Conservation (phyloP, 2,797 vertebrate genomes). For the Nasua narica region DNA sequence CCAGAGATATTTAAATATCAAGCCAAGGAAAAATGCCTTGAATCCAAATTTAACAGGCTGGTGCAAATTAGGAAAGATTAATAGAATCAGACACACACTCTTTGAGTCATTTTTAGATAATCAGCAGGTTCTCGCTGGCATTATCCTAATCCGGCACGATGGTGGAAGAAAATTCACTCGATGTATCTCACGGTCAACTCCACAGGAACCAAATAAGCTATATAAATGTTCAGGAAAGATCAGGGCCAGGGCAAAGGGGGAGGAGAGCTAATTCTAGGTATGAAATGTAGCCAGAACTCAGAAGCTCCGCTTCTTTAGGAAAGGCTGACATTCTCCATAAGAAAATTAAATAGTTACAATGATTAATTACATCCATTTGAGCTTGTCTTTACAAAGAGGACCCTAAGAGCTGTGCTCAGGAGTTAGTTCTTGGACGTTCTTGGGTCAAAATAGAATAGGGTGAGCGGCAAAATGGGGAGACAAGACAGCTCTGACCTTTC, state of each 20-base stretch:
- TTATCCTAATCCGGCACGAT: slow-evolving; percentile 32
- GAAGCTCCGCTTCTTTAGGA: slow-evolving; percentile 38
- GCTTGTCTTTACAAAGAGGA: slow-evolving; percentile 14
- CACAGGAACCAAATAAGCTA: slow-evolving; percentile 56
- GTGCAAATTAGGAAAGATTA: slow-evolving; percentile 54
- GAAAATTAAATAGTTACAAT: slow-evolving; percentile 61
- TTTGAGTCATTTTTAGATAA: slow-evolving; percentile 58
- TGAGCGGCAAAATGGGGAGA: background rate
- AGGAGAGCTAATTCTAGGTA: slow-evolving; percentile 35
- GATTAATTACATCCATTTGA: slow-evolving; percentile 25
- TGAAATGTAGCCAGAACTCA: slow-evolving; percentile 43
- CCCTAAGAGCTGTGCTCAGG: background rate
- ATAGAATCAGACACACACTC: slow-evolving; percentile 14
- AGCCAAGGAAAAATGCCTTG: background rate
- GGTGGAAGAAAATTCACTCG: slow-evolving; percentile 35
- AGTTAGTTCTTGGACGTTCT: slow-evolving; percentile 13
- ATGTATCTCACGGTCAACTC: slow-evolving; percentile 50
- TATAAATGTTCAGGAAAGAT: slow-evolving; percentile 52
- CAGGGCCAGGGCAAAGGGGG: background rate
- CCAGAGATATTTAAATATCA: slow-evolving; percentile 49
- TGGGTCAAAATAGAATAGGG: background rate
- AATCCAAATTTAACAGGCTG: background rate
- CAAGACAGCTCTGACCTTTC: background rate
- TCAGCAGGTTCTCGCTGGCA: slow-evolving; percentile 52
- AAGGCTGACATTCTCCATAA: slow-evolving; percentile 40